A percentile compares a stretch with the other conserved stretches of the same genome.
These are phyloP conservation scores for Agelas oroides DNA, from an alignment of 37 sponge, comb jelly and placozoan genomes.

Conservation along the genomic window DNA sequence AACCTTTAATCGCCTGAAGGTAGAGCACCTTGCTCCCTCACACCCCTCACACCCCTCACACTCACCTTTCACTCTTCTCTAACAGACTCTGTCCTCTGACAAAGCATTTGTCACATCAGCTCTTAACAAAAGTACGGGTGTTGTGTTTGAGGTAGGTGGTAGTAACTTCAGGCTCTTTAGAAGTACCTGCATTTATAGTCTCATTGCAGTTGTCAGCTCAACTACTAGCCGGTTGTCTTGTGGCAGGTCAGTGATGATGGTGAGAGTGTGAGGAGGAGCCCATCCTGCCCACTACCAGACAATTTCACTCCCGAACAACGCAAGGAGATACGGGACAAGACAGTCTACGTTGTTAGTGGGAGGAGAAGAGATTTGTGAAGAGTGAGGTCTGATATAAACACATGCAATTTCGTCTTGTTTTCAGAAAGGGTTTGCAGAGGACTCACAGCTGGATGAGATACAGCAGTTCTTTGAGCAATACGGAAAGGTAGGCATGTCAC, in stretches of 20 bases:
- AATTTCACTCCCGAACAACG: constrained; percentile 43
- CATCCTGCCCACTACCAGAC: constrained; percentile 34
- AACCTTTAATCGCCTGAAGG: constrained; percentile 90
- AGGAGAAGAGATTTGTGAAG: background rate
- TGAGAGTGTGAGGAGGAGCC: constrained; percentile 42
- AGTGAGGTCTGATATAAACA: background rate
- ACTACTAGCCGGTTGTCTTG: too few species aligned
- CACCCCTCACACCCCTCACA: background rate
- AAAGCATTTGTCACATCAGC: constrained; percentile 61
- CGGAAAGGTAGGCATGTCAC: constrained; percentile 59
- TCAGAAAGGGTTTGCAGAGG: constrained; percentile 84
- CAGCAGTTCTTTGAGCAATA: constrained; percentile 73
- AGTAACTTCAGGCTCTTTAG: too few species aligned
- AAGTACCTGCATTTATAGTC: too few species aligned
- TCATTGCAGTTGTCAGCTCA: too few species aligned
- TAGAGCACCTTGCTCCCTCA: background rate
- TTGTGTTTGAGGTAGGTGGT: constrained; percentile 66
- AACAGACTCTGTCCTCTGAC: constrained; percentile 72
- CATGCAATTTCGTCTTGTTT: background rate
- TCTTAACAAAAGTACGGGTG: constrained; percentile 57
- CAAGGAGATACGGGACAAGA: constrained; percentile 52
- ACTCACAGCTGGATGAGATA: constrained; percentile 62
- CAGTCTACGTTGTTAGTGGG: constrained; percentile 77
- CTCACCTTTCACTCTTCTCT: too few species aligned
- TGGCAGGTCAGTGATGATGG: constrained; percentile 64